phyloP scores from a whole-genome alignment of 2,888 invertebrate genomes.

The Limnephilus lunatus region DNA sequence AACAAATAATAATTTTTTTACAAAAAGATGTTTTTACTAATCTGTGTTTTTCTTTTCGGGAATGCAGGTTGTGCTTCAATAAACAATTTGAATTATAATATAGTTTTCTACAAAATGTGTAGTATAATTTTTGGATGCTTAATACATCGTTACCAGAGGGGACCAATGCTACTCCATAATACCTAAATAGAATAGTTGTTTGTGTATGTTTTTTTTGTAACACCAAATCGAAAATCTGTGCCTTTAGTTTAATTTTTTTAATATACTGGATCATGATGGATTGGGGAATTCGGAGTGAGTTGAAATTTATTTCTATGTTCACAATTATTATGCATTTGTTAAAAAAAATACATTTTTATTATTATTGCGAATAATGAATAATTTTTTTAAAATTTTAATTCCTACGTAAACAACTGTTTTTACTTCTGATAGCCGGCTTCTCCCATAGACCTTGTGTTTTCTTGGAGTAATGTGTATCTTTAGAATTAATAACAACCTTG shows the following conservation, averaged over 20 bases:
- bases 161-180: background rate
- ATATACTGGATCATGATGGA: constrained; percentile 80
- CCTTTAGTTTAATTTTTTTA: background rate
- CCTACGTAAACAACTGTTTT: background rate
- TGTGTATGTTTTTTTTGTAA: background rate
- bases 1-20: background rate
- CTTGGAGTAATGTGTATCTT: background rate
- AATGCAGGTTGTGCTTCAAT: background rate
- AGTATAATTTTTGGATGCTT: background rate
- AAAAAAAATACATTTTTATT: background rate
- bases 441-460: background rate
- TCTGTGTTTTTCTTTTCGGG: background rate
- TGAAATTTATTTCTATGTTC: constrained; percentile 60
- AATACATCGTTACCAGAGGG: background rate
- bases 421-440: background rate
- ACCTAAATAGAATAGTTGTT: background rate
- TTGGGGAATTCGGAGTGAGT: constrained; percentile 86
- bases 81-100: background rate
- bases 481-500: background rate
- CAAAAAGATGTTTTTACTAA: background rate
- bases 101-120: background rate
- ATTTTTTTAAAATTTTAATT: background rate
- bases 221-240: constrained; percentile 33
- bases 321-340: background rate
- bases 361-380: no score